phyloP scores from a whole-genome alignment of 2,113 vertebrate species.

The Atlantisia rogersi region DNA sequence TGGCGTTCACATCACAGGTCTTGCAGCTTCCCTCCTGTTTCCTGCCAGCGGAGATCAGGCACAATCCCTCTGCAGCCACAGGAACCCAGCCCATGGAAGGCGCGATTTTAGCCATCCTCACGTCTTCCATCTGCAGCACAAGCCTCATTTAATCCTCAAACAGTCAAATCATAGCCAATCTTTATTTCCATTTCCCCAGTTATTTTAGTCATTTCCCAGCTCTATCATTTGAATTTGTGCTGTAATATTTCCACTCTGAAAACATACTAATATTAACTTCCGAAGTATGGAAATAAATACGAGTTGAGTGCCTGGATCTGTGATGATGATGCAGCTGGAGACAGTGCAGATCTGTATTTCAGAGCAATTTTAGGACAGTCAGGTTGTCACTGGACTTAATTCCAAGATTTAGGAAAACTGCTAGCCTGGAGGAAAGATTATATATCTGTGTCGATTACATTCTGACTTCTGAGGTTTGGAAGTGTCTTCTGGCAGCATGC shows the following conservation, averaged over 20 bases:
- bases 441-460: background rate
- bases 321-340: background rate
- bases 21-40: background rate
- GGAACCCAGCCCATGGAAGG: background rate
- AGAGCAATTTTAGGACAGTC: background rate
- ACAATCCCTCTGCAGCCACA: background rate
- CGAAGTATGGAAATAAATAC: background rate
- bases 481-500: background rate
- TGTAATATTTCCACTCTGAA: background rate
- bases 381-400: background rate
- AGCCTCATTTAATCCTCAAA: background rate
- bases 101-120: background rate
- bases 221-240: background rate
- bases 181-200: background rate
- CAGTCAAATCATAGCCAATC: background rate
- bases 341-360: background rate
- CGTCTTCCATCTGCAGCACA: background rate
- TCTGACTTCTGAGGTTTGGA: background rate
- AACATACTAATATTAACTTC: background rate
- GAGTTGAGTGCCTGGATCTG: background rate
- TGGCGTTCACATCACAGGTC: background rate
- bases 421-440: background rate
- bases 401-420: background rate
- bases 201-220: background rate
- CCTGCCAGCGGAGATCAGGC: background rate